A percentile compares a stretch with the other conserved stretches of the same genome.
Conservation (phyloP, 2,113 vertebrate genomes). For the Tamias sibiricus region DNA sequence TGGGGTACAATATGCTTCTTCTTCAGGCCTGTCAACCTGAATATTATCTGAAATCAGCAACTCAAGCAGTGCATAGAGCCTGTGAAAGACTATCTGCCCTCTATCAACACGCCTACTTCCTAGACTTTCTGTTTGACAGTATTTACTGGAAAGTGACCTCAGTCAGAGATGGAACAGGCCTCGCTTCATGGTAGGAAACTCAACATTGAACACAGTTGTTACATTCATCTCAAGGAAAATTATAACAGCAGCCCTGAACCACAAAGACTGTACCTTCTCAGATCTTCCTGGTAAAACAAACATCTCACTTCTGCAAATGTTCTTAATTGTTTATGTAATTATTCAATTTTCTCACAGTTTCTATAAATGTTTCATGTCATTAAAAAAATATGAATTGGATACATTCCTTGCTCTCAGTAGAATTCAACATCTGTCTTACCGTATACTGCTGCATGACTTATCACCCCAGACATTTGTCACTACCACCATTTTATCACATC, state of each 20-base stretch:
- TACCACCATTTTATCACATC: neutral
- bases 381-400: neutral
- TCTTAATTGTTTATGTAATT: neutral
- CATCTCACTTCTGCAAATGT: neutral
- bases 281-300: neutral
- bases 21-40: neutral
- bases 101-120: neutral
- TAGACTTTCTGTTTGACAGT: conserved; percentile 19
- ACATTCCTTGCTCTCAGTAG: neutral
- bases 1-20: neutral
- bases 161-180: conserved; percentile 1
- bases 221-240: neutral
- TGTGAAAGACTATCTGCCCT: conserved; percentile 25
- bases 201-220: neutral
- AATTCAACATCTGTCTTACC: neutral
- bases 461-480: neutral
- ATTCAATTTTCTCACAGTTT: neutral
- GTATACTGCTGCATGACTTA: neutral
- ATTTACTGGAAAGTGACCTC: conserved; percentile 34
- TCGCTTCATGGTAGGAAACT: neutral
- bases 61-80: neutral
- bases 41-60: neutral
- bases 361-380: neutral
- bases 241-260: neutral
- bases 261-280: neutral